These are phyloP conservation scores for Sisyra nigra DNA, from an alignment of 2,888 invertebrate genomes.

Conservation along the genomic window DNA sequence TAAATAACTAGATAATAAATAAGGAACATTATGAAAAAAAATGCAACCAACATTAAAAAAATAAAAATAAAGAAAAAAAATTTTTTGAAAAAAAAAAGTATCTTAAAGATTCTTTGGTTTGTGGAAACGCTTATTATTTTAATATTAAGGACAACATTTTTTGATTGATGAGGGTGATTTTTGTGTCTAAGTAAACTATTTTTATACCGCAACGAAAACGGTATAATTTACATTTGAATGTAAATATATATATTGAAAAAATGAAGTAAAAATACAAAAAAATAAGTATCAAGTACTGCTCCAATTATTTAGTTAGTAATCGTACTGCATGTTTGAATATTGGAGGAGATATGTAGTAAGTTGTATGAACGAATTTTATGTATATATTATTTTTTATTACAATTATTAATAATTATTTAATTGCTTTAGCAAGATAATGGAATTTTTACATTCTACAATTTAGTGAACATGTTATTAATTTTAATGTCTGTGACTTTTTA, in stretches of 20 bases:
- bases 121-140: constrained; percentile 10
- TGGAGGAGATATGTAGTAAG: constrained; percentile 1
- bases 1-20: background rate
- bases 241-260: constrained; percentile 3
- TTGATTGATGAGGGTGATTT: constrained; percentile 1
- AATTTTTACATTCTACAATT: too few relatives aligned
- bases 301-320: background rate
- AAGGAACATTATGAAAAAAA: constrained; percentile 2
- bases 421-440: too few relatives aligned
- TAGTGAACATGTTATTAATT: too few relatives aligned
- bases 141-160: constrained; percentile 1
- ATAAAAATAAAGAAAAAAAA: too few relatives aligned
- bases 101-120: constrained; percentile 7
- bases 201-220: constrained; percentile 7
- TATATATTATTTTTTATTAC: constrained; percentile 3
- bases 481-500: too few relatives aligned
- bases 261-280: constrained; percentile 1
- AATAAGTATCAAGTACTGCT: background rate
- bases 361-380: constrained; percentile 1
- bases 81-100: constrained; percentile 2
- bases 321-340: constrained; percentile 3
- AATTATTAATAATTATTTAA: background rate
- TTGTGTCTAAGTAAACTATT: constrained; percentile 4
- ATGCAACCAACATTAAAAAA: constrained; percentile 3
- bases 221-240: constrained; percentile 5